These are phyloP conservation scores for Rhingia campestris DNA, from an alignment of 2,888 invertebrate species.

Conservation along the genomic window DNA sequence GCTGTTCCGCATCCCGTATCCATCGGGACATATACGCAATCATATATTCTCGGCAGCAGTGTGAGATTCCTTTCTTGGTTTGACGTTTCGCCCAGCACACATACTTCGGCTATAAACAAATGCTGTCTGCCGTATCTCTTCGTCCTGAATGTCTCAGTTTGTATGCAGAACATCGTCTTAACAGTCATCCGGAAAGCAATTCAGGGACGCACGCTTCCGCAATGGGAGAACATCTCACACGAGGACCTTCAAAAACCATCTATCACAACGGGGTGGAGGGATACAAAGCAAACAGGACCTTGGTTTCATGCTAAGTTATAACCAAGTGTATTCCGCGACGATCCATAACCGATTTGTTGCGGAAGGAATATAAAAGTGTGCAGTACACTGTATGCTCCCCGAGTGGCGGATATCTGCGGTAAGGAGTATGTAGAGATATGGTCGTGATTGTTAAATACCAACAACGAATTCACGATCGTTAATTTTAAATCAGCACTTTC, in stretches of 20 bases:
- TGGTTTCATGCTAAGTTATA: neutral
- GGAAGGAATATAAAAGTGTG: conserved; percentile 57
- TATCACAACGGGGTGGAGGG: conserved; percentile 28
- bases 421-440: conserved; percentile 10
- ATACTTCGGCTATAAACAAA: conserved; percentile 42
- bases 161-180: conserved; percentile 62
- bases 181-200: conserved; percentile 58
- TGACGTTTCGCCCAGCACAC: conserved; percentile 8
- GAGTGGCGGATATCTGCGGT: conserved; percentile 4
- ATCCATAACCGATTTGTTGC: conserved; percentile 64
- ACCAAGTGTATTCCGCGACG: conserved; percentile 40
- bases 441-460: conserved; percentile 59
- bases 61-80: conserved; percentile 31
- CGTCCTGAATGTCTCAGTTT: conserved; percentile 64
- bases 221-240: conserved; percentile 30
- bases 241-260: conserved; percentile 51
- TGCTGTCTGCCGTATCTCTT: conserved; percentile 54
- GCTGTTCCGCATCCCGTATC: conserved; percentile 1
- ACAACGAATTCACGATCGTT: conserved; percentile 62
- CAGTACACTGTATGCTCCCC: neutral
- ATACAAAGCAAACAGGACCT: conserved; percentile 11
- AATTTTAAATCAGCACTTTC: conserved; percentile 59
- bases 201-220: conserved; percentile 31
- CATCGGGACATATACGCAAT: conserved; percentile 42
- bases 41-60: conserved; percentile 48